Evolutionary conservation across 1,140 invertebrate species (phyloP).

Genomic region (Caenorhabditis latens): DNA sequence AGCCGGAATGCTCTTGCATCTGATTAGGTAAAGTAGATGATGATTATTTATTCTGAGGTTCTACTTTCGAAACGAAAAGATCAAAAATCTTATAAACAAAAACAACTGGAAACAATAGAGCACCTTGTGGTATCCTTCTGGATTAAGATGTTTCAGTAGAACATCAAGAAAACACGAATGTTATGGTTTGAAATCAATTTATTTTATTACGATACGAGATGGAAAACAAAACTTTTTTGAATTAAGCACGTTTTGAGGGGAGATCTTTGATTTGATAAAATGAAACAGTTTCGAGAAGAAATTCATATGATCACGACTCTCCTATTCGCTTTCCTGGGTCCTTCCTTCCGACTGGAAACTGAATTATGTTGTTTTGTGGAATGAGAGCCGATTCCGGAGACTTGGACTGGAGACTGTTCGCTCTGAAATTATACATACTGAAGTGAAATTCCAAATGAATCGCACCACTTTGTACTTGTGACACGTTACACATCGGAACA

Average conservation of each 20-base stretch:
- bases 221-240: no score
- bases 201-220: no score
- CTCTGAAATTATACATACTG: not conserved
- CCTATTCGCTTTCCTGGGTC: no score
- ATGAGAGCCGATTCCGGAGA: not conserved
- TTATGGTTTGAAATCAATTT: no score
- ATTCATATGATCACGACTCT: no score
- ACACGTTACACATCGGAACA: not conserved
- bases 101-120: slow-evolving; percentile 3
- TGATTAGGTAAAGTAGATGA: not conserved
- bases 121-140: not conserved
- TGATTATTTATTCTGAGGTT: slow-evolving; percentile 13
- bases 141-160: no score
- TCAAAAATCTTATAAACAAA: not conserved
- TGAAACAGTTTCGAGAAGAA: no score
- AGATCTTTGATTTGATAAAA: no score
- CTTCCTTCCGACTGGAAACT: not conserved
- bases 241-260: no score
- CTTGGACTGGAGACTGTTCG: not conserved
- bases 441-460: not conserved
- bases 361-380: not conserved
- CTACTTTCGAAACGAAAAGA: not conserved
- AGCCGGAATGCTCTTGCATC: slow-evolving; percentile 9
- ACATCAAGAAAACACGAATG: no score
- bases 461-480: not conserved